A percentile compares a stretch with the other conserved stretches of the same genome.
Conservation (phyloP, 2,888 invertebrate genomes). For the Caprella mutica region DNA sequence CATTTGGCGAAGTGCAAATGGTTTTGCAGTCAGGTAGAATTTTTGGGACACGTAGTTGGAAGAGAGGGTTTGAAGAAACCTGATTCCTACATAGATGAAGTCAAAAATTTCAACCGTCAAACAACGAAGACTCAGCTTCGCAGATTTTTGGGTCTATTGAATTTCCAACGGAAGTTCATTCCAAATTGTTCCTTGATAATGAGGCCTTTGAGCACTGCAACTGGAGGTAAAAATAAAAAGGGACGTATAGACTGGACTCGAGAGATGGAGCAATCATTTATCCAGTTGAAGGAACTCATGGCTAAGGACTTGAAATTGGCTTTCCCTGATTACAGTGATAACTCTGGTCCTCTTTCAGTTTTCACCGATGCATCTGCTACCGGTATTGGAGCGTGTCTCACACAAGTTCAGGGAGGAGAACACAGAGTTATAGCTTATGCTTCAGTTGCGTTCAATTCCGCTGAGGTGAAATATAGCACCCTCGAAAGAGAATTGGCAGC, state of each 20-base stretch:
- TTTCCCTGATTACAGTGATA: background rate
- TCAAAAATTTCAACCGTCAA: background rate
- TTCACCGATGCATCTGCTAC: background rate
- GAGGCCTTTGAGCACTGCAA: background rate
- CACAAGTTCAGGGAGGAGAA: background rate
- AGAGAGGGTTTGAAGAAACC: background rate
- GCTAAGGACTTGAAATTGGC: background rate
- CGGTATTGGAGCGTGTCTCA: background rate
- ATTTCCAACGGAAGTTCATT: background rate
- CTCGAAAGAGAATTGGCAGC: background rate
- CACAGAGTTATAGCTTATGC: background rate
- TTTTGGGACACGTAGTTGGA: background rate
- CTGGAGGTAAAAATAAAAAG: background rate
- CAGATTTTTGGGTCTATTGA: background rate
- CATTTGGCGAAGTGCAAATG: background rate
- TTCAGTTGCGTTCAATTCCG: background rate
- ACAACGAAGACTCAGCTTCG: background rate
- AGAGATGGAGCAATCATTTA: background rate
- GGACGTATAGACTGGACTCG: background rate
- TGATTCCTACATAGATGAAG: background rate
- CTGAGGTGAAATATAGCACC: conserved; percentile 1
- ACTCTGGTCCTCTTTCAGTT: background rate
- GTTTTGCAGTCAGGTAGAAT: background rate
- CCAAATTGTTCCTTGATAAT: background rate
- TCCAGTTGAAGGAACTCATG: background rate